Base-by-base conservation (phyloP, 2,797 vertebrate genomes). In the Helarctos malayanus region DNA sequence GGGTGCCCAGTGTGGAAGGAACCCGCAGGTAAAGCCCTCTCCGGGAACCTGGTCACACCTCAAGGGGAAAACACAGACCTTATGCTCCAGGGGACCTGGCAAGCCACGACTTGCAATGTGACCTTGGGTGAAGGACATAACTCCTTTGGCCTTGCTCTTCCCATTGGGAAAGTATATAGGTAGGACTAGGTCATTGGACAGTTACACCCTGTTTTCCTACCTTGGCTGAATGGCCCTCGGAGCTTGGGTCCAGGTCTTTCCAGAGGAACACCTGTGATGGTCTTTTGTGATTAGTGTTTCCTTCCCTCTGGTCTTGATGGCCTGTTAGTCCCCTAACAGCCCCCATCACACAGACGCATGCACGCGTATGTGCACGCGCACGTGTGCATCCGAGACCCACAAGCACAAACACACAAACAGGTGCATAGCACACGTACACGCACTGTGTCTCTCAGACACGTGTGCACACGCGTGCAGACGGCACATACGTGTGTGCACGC, bases 71-170 rank as follows among this genome's bases (percentile, higher is more conserved):
- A 63, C 35, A 63, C 1, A 4, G 7, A 16, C 88, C 32, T 47
- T 47, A 5, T 16, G 3, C 71, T 38, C 27, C 0, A 0, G 25
- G 10, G 61, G 47, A 52, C 45, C 45, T 38, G 10, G n/a, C 35
- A 61, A 27, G 5, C 25, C 47, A 78, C 3, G 7, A 41, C 38
- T 65, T 78, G 54, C 61, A 63, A 7, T 45, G 47, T 49, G 76
- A 41, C 38, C 9, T 47, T 23, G 38, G 35, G 71, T 21, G 25
- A 73, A 41, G n/a, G 49, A 61, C 13, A 0, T 35, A 23, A 57
- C 2, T n/a, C 54, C 56, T 41, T 19, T 35, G 47, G 56, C 47
- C 41, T 76, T 68, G 35, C 5, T 87, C 85, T 86, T 52, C 18
- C 49, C 35, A 18, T 45, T 35, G 35, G 73, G 19, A 73, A 68